These are phyloP conservation scores for Polymixis flavicincta DNA, from an alignment of 2,888 invertebrate genomes.

Conservation along the genomic window DNA sequence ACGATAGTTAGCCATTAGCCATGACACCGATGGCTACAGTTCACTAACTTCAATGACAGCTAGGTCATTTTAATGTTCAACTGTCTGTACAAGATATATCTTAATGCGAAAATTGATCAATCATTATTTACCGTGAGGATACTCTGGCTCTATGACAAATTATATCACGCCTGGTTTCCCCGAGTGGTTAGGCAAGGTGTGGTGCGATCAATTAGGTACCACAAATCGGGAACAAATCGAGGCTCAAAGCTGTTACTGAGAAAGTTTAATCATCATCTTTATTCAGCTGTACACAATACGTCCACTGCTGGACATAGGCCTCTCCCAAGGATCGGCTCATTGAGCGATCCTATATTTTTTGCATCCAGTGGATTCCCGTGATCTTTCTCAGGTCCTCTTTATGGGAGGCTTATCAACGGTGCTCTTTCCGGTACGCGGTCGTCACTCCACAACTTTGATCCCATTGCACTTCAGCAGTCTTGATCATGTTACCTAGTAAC, in stretches of 20 bases:
- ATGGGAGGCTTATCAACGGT: not conserved
- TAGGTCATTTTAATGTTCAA: slow-evolving; percentile 16
- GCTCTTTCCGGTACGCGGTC: not conserved
- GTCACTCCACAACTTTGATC: not conserved
- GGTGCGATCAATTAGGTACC: no score
- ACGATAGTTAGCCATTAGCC: not conserved
- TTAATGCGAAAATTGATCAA: slow-evolving; percentile 21
- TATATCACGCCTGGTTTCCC: not conserved
- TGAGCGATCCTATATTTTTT: no score
- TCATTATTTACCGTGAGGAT: not conserved
- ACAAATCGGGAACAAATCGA: no score
- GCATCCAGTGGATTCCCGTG: not conserved
- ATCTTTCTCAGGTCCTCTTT: not conserved
- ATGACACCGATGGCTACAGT: slow-evolving; percentile 10
- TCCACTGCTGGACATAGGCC: no score
- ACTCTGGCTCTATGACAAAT: not conserved
- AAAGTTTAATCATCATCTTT: not conserved
- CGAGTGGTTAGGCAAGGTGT: not conserved
- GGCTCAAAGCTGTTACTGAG: not conserved
- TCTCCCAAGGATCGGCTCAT: no score
- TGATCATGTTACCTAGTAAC: not conserved
- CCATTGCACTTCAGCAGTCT: not conserved
- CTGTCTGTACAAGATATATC: slow-evolving; percentile 15
- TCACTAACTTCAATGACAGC: slow-evolving; percentile 11
- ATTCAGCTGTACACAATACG: no score